Percentiles rank a stretch among this genome's conserved stretches.
Conservation (phyloP, 2,113 vertebrate species). For the Mus pahari region DNA sequence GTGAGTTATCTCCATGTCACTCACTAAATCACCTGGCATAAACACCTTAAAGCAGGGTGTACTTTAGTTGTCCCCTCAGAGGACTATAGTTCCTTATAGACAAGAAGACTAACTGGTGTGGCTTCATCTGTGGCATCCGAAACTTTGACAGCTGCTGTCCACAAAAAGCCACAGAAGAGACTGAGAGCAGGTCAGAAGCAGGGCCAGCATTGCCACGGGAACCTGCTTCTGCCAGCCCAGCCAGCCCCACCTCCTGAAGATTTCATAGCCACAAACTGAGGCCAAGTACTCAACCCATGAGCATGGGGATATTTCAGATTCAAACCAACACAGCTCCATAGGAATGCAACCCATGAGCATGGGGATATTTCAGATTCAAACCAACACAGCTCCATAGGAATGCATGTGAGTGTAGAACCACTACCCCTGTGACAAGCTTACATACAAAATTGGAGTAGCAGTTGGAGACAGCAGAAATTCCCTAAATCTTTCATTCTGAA, state of each 20-base stretch:
- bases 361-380: not conserved
- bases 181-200: not conserved
- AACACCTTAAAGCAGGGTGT: not conserved
- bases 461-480: not conserved
- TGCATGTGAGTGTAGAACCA: fast-evolving
- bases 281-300: not conserved
- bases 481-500: not conserved
- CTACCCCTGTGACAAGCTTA: no score
- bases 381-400: no score
- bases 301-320: not conserved
- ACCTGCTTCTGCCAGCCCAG: not conserved
- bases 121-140: not conserved
- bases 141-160: not conserved
- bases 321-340: not conserved
- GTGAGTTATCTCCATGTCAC: not conserved
- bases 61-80: not conserved
- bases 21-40: not conserved
- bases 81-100: not conserved
- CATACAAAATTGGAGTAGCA: not conserved
- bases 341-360: not conserved
- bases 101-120: not conserved
- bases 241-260: not conserved
- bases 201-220: not conserved
- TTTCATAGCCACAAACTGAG: not conserved
- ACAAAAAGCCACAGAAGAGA: not conserved